A percentile compares a stretch with the other conserved stretches of the same genome.
Conservation (phyloP, 2,113 vertebrate genomes). For the Pelvicachromis taeniatus region DNA sequence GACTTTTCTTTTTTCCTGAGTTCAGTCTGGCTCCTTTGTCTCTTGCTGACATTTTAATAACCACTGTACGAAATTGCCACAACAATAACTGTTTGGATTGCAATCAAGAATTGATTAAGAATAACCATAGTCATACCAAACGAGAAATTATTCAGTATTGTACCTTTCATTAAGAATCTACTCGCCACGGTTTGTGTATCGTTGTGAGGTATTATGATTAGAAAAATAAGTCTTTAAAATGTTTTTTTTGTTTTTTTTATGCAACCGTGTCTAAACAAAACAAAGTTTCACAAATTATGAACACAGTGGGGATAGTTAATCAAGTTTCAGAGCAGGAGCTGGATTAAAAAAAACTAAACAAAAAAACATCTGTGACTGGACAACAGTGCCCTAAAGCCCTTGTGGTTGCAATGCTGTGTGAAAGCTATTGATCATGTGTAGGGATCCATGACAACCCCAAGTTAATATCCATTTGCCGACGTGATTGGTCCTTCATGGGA, state of each 20-base stretch:
- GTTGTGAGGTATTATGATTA: background rate
- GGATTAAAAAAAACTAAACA: slow-evolving; percentile 30
- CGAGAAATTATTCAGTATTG: background rate
- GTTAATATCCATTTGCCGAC: slow-evolving; percentile 81
- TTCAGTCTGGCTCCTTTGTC: background rate
- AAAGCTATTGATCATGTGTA: slow-evolving; percentile 89
- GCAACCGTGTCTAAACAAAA: background rate
- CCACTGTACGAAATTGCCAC: background rate
- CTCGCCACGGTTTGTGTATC: background rate
- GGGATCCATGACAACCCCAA: slow-evolving; percentile 84
- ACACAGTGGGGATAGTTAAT: background rate
- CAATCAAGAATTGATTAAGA: slow-evolving; percentile 25
- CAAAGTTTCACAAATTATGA: background rate
- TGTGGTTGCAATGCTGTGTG: slow-evolving; percentile 83
- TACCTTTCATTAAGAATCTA: background rate
- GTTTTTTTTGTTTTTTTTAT: background rate
- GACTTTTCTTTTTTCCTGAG: background rate
- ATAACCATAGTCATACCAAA: background rate
- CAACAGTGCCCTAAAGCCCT: slow-evolving; percentile 73
- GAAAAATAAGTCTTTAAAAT: background rate
- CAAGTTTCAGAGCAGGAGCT: background rate
- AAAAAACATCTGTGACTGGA: slow-evolving; percentile 12
- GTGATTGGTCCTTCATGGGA: slow-evolving; percentile 69
- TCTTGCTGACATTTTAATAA: slow-evolving; percentile 29
- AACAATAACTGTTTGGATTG: slow-evolving; percentile 15